These are phyloP conservation scores for Helostoma temminkii DNA, from an alignment of 2,797 vertebrate species.

Conservation along the genomic window DNA sequence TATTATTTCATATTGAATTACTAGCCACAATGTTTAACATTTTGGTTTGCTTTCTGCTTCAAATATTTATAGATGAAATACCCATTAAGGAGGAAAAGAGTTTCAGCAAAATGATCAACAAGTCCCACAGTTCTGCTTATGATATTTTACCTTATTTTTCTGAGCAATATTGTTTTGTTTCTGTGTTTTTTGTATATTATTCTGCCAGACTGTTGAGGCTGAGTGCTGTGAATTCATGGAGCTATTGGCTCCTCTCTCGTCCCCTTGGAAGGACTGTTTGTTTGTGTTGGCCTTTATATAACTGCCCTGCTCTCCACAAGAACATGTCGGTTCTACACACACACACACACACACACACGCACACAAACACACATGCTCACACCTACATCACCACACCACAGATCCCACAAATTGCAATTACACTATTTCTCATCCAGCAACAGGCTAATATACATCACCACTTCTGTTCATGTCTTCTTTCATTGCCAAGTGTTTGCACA, in stretches of 20 bases:
- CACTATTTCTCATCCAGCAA: slow-evolving; percentile 48
- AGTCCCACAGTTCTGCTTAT: slow-evolving; percentile 3
- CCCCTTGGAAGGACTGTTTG: slow-evolving; percentile 71
- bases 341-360: slow-evolving; percentile 33
- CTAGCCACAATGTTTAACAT: background rate
- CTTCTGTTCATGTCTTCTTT: slow-evolving; percentile 3
- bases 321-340: slow-evolving; percentile 44
- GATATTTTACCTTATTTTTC: slow-evolving; percentile 17
- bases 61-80: background rate
- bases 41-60: background rate
- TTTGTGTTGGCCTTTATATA: slow-evolving; percentile 77
- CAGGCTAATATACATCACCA: slow-evolving; percentile 23
- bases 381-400: slow-evolving; percentile 10
- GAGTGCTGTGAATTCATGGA: slow-evolving; percentile 61
- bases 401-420: slow-evolving; percentile 44
- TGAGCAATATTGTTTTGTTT: slow-evolving; percentile 15
- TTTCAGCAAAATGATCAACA: background rate
- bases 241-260: slow-evolving; percentile 60
- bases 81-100: background rate
- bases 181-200: slow-evolving; percentile 43
- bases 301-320: slow-evolving; percentile 58
- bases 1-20: background rate
- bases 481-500: slow-evolving; percentile 14
- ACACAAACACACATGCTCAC: slow-evolving; percentile 12
- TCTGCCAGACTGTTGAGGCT: slow-evolving; percentile 56